Conservation (phyloP, 2,888 invertebrate species). For the Callosobruchus maculatus region DNA sequence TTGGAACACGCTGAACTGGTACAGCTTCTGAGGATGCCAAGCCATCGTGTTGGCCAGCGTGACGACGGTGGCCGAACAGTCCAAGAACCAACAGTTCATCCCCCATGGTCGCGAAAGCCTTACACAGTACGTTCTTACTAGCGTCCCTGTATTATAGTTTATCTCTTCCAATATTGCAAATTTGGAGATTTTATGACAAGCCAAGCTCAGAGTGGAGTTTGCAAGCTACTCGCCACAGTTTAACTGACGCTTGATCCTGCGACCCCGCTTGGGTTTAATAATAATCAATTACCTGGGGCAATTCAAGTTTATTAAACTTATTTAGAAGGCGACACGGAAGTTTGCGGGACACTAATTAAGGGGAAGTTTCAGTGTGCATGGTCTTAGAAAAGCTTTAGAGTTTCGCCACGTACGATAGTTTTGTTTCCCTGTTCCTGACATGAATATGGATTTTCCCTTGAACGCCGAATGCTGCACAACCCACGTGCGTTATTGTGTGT, state of each 20-base stretch:
- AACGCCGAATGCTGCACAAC: background rate
- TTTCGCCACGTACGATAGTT: background rate
- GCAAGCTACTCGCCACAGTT: background rate
- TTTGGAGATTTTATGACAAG: background rate
- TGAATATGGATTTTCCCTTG: background rate
- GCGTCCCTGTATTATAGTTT: too few relatives aligned
- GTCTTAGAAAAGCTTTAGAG: background rate
- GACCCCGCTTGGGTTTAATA: constrained; percentile 22
- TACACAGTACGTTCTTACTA: too few relatives aligned
- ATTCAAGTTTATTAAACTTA: constrained; percentile 26
- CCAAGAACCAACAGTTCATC: too few relatives aligned
- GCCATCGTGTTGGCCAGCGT: too few relatives aligned
- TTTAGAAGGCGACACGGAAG: constrained; percentile 17
- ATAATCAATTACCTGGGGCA: constrained; percentile 22
- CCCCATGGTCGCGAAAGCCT: too few relatives aligned
- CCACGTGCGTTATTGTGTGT: background rate
- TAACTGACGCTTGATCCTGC: background rate
- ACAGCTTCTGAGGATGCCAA: too few relatives aligned
- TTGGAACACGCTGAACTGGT: too few relatives aligned
- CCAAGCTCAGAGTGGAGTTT: background rate
- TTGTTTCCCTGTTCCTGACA: background rate
- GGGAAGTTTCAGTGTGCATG: background rate
- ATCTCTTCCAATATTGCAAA: background rate
- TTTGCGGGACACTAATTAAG: background rate
- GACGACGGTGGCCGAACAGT: too few relatives aligned